Percentiles rank a stretch among this genome's conserved stretches.
phyloP scores from a whole-genome alignment of 2,113 vertebrate genomes.

The Amphiprion ocellaris region DNA sequence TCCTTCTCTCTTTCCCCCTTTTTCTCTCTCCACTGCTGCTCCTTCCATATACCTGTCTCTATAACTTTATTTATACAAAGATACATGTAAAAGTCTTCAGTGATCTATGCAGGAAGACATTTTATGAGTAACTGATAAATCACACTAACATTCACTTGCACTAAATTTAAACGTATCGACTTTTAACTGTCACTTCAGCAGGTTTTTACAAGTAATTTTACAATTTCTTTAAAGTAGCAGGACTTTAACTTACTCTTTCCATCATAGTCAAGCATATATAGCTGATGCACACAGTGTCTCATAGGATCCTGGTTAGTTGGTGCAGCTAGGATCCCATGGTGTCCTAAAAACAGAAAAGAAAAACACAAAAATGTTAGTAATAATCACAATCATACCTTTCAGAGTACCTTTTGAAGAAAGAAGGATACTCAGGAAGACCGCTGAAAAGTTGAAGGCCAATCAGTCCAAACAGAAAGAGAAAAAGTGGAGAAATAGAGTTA shows the following conservation, averaged over 20 bases:
- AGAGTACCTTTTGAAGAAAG: too few species aligned
- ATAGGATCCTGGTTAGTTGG: too few species aligned
- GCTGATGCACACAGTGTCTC: too few species aligned
- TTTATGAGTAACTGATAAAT: not conserved
- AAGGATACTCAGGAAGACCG: too few species aligned
- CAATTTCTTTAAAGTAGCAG: not conserved
- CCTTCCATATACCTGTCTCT: not conserved
- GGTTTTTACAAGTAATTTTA: not conserved
- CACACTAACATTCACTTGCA: not conserved
- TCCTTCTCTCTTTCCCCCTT: conserved; percentile 15
- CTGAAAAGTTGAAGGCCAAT: too few species aligned
- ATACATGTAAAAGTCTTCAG: not conserved
- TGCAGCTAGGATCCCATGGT: too few species aligned
- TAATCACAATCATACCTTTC: too few species aligned
- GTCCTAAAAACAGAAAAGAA: too few species aligned
- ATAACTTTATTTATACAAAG: not conserved
- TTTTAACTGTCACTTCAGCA: not conserved
- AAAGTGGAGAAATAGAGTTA: too few species aligned
- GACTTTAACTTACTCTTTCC: not conserved
- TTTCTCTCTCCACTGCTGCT: not conserved
- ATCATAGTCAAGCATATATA: not conserved
- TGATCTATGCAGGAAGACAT: not conserved
- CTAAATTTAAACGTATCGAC: not conserved
- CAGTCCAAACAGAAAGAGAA: too few species aligned
- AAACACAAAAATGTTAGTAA: too few species aligned